A percentile compares a stretch with the other conserved stretches of the same genome.
Evolutionary conservation across 2,113 vertebrate genomes (phyloP).

Genomic region (Clinocottus analis): DNA sequence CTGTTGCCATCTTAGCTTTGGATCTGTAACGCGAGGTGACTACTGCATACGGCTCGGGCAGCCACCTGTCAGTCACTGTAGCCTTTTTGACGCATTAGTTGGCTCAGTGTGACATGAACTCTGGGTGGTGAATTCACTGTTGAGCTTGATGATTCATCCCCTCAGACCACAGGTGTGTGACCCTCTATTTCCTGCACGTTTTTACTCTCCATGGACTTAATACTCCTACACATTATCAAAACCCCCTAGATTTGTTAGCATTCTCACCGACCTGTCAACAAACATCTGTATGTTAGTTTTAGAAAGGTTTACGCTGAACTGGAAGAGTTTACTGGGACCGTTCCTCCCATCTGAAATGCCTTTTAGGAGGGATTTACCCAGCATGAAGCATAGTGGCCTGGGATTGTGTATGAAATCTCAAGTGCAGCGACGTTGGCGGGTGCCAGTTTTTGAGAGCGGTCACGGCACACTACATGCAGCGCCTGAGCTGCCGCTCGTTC

Average conservation of each 20-base stretch:
- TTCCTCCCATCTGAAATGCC: conserved; percentile 25
- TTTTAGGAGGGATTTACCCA: conserved; percentile 17
- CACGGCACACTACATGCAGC: not conserved
- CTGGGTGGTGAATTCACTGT: not conserved
- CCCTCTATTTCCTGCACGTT: not conserved
- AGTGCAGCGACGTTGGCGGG: not conserved
- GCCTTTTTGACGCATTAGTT: too few species aligned
- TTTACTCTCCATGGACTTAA: not conserved
- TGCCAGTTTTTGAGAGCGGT: conserved; percentile 10
- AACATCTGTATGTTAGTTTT: conserved; percentile 28
- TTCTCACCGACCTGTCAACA: conserved; percentile 11
- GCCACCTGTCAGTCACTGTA: too few species aligned
- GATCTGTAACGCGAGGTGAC: too few species aligned
- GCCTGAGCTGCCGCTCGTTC: not conserved
- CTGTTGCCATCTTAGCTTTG: too few species aligned
- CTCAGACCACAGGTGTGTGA: conserved; percentile 4
- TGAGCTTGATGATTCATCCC: conserved; percentile 9
- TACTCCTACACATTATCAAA: conserved; percentile 40
- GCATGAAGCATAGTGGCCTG: not conserved
- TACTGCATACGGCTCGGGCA: too few species aligned
- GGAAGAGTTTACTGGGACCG: conserved; percentile 39
- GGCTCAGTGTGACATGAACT: too few species aligned
- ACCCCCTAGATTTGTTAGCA: conserved; percentile 28
- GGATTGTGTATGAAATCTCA: conserved; percentile 40
- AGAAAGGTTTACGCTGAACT: conserved; percentile 19